Percentiles rank a stretch among this genome's conserved stretches.
Evolutionary conservation across 2,113 vertebrate species (phyloP).

Genomic region (Ceuthmochares aereus): DNA sequence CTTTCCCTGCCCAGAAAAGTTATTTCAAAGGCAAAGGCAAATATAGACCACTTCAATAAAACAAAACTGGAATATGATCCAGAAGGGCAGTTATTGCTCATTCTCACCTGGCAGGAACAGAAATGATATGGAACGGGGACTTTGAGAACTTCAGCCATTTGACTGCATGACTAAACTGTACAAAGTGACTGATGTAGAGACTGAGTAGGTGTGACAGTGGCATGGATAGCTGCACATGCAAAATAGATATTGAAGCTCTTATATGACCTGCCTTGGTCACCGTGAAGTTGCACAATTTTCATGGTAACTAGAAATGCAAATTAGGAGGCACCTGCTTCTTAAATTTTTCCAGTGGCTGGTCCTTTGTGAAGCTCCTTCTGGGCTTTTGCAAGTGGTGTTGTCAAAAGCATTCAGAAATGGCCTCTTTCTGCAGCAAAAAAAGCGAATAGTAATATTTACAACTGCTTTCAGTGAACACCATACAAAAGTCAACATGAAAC

Average conservation of each 20-base stretch:
- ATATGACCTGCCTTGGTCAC: neutral
- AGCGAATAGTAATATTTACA: neutral
- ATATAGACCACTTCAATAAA: neutral
- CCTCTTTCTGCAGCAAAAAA: neutral
- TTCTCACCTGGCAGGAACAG: neutral
- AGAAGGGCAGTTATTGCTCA: neutral
- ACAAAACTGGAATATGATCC: neutral
- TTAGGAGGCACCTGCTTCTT: neutral
- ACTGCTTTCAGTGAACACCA: neutral
- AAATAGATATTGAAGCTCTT: neutral
- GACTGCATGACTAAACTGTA: neutral
- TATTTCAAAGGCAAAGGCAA: neutral
- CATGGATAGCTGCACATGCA: fast-evolving
- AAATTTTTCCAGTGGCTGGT: neutral
- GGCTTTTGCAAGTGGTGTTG: neutral
- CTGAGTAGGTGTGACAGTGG: neutral
- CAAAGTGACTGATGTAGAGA: neutral
- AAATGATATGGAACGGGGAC: neutral
- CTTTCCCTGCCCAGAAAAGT: neutral
- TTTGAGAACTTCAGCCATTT: neutral
- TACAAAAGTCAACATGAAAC: conserved; percentile 27
- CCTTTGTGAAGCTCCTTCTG: neutral
- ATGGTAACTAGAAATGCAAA: neutral
- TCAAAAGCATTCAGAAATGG: neutral
- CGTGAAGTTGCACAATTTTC: neutral